Conservation (phyloP, 64 coral and sea anemone genomes). For the Hydrozoanthus tunicans region DNA sequence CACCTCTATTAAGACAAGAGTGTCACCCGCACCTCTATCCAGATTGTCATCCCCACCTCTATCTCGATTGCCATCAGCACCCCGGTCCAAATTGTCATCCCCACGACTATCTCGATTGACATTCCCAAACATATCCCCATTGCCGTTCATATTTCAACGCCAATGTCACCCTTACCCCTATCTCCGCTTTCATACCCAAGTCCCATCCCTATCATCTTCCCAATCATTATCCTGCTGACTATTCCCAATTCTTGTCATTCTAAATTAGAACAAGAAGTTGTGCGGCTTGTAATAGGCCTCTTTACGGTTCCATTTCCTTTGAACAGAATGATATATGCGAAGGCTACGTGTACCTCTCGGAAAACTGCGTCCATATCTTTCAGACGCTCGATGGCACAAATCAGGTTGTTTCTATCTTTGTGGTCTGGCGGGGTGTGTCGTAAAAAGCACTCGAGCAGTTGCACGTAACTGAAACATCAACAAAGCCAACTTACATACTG, state of each 20-base stretch:
- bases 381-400: slow-evolving; percentile 71
- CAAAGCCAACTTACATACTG: no score
- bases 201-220: no score
- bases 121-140: not conserved
- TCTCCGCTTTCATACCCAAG: not conserved
- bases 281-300: no score
- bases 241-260: no score
- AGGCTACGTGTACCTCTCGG: slow-evolving; percentile 63
- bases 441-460: slow-evolving; percentile 74
- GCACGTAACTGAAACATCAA: slow-evolving; percentile 64
- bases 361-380: slow-evolving; percentile 81
- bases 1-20: not conserved
- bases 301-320: no score
- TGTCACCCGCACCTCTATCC: not conserved
- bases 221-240: no score
- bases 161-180: not conserved
- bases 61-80: not conserved
- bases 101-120: not conserved
- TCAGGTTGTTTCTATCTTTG: slow-evolving; percentile 67
- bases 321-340: no score
- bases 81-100: not conserved
- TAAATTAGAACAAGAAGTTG: no score
- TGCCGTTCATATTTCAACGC: no score
- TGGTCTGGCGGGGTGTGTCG: slow-evolving; percentile 75
- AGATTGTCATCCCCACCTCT: not conserved